Base-by-base conservation (phyloP, 1,140 invertebrate genomes). In the Vollenhovia emeryi region DNA sequence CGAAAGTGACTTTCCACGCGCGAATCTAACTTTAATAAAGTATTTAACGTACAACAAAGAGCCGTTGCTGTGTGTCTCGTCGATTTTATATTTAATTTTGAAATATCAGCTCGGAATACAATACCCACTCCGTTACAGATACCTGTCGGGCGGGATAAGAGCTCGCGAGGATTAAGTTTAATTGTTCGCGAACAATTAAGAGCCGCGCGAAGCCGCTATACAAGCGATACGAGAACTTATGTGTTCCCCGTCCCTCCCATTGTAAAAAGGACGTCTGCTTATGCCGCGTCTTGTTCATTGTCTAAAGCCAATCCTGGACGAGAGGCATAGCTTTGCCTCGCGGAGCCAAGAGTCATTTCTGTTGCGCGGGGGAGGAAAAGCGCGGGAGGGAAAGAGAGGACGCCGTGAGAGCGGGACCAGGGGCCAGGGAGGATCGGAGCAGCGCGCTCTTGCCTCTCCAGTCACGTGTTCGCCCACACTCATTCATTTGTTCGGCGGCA, bases 401-500 rank as follows among this genome's bases (percentile, higher is more conserved):
- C n/a, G 27, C 55, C 30, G 52, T 15, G 24, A 45, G 69, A 86
- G 55, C 4, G 33, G 0, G 60, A 64, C 7, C 27, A 15, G 66
- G 27, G n/a, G 59, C 13, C 18, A 36, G 45, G 59, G 18, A 45
- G 64, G 43, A 57, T 33, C 40, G 6, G 18, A 45, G 30, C 68
- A 33, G 64, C 43, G 79, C 60, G 71, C 73, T 87, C 84, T 93
- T 93, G 87, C 85, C 79, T 92, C 89, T 71, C 88, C 82, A 86
- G 92, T 94, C 93, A 94, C 92, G 93, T 93, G 91, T 79, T 93
- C 91, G 91, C 91, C 91, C 87, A 93, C 90, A 93, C 90, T 94
- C 93, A 93, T 93, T 94, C 93, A 93, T 94, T 93, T 93, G 92
- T 92, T 89, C 91, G 86, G 59, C 71, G 75, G 60, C 89, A 93